These are phyloP conservation scores for Drosophila buzzatii DNA, from an alignment of 2,888 invertebrate genomes.

Conservation along the genomic window DNA sequence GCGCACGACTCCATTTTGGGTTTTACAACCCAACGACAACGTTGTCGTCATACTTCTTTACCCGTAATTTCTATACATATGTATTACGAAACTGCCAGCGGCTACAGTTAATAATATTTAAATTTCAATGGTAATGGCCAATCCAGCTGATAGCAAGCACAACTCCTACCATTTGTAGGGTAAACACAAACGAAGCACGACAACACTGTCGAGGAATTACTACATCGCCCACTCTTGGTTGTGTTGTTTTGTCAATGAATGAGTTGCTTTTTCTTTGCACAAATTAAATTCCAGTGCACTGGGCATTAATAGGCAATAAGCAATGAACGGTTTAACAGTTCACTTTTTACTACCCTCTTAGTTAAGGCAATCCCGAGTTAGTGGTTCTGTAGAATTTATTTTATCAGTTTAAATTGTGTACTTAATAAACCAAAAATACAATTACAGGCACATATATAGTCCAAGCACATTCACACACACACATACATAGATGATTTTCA, in stretches of 20 bases:
- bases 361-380: constrained; percentile 20
- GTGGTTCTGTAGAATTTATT: constrained; percentile 37
- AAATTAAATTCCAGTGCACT: constrained; percentile 15
- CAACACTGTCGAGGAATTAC: constrained; percentile 66
- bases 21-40: background rate
- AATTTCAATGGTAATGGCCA: constrained; percentile 5
- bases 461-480: constrained; percentile 15
- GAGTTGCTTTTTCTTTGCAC: constrained; percentile 29
- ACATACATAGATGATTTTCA: constrained; percentile 16
- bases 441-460: constrained; percentile 15
- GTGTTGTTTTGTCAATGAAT: constrained; percentile 65
- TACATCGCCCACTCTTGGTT: constrained; percentile 39
- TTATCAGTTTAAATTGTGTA: constrained; percentile 74
- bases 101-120: constrained; percentile 1
- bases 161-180: constrained; percentile 21
- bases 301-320: constrained; percentile 13
- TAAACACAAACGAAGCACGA: constrained; percentile 45
- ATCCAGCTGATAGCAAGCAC: constrained; percentile 36
- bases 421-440: constrained; percentile 59
- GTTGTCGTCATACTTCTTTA: background rate
- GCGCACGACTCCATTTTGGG: background rate
- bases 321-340: constrained; percentile 17
- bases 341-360: constrained; percentile 21
- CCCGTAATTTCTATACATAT: background rate
- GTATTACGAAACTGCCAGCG: constrained; percentile 14